Conservation (phyloP, 2,888 invertebrate species). For the Hypsopygia costalis region DNA sequence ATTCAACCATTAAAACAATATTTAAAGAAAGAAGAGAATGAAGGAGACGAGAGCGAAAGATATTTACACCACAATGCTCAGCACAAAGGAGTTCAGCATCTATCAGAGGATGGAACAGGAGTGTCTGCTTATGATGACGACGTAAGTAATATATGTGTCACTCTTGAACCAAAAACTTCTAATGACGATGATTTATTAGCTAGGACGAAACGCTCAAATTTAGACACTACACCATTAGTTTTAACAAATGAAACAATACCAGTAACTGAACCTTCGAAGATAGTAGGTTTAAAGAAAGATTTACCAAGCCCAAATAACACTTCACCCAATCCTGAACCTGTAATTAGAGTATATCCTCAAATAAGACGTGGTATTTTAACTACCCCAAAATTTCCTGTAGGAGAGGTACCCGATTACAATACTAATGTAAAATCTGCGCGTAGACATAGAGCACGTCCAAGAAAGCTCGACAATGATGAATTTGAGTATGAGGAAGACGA, state of each 20-base stretch:
- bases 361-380: constrained; percentile 27
- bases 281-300: constrained; percentile 8
- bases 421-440: constrained; percentile 23
- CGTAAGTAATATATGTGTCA: constrained; percentile 52
- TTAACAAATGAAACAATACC: constrained; percentile 13
- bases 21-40: constrained; percentile 23
- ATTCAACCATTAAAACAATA: constrained; percentile 36
- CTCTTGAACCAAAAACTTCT: background rate
- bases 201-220: background rate
- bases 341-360: constrained; percentile 18
- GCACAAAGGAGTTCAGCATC: constrained; percentile 55
- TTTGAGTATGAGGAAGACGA: constrained; percentile 34
- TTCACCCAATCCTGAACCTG: constrained; percentile 35
- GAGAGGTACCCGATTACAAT: constrained; percentile 35
- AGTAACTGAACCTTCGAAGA: constrained; percentile 19
- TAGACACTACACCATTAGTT: background rate
- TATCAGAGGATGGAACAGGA: constrained; percentile 57
- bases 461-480: constrained; percentile 21
- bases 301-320: constrained; percentile 19
- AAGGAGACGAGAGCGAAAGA: constrained; percentile 37
- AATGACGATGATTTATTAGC: background rate
- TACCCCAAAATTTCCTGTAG: constrained; percentile 38
- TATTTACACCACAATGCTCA: constrained; percentile 53
- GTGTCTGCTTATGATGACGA: constrained; percentile 61
- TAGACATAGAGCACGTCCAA: constrained; percentile 15